phyloP scores from a whole-genome alignment of 2,888 invertebrate species.

The Podotricha telesiphe region DNA sequence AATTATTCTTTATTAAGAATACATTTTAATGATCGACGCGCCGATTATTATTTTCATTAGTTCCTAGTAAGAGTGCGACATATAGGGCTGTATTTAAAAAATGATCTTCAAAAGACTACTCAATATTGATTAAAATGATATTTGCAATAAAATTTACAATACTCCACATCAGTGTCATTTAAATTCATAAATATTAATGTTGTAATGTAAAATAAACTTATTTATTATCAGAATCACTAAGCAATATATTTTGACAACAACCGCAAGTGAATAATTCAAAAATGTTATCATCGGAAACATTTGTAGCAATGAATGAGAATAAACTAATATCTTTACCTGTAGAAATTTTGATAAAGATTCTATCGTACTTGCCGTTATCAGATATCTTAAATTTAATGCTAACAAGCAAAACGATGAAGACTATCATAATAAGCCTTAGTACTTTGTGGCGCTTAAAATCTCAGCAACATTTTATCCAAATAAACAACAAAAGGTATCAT shows the following conservation, averaged over 20 bases:
- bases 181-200: background rate
- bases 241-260: background rate
- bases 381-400: conserved; percentile 68
- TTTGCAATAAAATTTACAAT: background rate
- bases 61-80: background rate
- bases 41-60: background rate
- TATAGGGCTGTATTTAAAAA: background rate
- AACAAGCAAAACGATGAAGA: conserved; percentile 62
- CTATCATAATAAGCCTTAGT: conserved; percentile 60
- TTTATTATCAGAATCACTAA: background rate
- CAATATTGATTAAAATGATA: background rate
- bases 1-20: conserved; percentile 1
- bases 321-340: conserved; percentile 56
- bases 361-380: conserved; percentile 54
- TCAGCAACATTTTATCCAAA: conserved; percentile 52
- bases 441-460: conserved; percentile 62
- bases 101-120: background rate
- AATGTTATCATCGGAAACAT: background rate
- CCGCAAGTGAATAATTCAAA: background rate
- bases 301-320: conserved; percentile 45
- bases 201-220: background rate
- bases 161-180: background rate
- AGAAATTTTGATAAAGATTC: conserved; percentile 65
- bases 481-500: conserved; percentile 41
- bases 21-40: background rate